Conservation (phyloP, 2,888 invertebrate species). For the Zaprionus lineosus region DNA sequence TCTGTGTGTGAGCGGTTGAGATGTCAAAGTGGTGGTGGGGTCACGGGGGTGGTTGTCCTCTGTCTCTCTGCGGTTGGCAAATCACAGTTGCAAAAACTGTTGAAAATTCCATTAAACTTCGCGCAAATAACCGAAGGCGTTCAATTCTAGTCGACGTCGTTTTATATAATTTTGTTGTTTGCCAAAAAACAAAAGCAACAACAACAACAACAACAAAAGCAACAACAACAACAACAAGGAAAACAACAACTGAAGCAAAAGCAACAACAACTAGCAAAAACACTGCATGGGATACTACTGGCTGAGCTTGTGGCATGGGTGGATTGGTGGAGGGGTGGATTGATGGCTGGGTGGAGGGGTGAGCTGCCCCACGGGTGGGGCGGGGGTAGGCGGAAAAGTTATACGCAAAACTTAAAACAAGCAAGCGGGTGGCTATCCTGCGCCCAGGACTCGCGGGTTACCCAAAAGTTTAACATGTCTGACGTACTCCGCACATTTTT, state of each 20-base stretch:
- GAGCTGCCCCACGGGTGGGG: constrained; percentile 16
- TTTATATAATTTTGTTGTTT: constrained; percentile 77
- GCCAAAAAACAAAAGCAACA: constrained; percentile 63
- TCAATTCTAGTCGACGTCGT: constrained; percentile 79
- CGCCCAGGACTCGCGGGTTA: neutral
- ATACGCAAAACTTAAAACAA: constrained; percentile 60
- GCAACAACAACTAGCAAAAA: constrained; percentile 7
- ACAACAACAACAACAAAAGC: constrained; percentile 19
- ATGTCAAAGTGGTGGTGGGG: constrained; percentile 6
- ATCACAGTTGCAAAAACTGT: constrained; percentile 76
- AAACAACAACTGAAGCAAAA: constrained; percentile 6
- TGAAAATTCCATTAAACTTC: constrained; percentile 81
- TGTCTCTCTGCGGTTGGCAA: constrained; percentile 55
- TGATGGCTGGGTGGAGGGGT: neutral
- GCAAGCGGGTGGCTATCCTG: constrained; percentile 10
- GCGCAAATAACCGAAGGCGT: constrained; percentile 80
- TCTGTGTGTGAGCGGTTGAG: constrained; percentile 14
- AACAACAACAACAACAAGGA: constrained; percentile 16
- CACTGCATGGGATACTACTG: too few species aligned
- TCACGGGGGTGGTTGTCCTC: constrained; percentile 2
- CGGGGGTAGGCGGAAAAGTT: constrained; percentile 53
- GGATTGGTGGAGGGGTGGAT: neutral
- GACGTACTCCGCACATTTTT: constrained; percentile 22
- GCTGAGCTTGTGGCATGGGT: too few species aligned
- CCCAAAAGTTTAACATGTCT: constrained; percentile 45